Conservation (phyloP, 1,140 invertebrate species). For the Bombus cullumanus region DNA sequence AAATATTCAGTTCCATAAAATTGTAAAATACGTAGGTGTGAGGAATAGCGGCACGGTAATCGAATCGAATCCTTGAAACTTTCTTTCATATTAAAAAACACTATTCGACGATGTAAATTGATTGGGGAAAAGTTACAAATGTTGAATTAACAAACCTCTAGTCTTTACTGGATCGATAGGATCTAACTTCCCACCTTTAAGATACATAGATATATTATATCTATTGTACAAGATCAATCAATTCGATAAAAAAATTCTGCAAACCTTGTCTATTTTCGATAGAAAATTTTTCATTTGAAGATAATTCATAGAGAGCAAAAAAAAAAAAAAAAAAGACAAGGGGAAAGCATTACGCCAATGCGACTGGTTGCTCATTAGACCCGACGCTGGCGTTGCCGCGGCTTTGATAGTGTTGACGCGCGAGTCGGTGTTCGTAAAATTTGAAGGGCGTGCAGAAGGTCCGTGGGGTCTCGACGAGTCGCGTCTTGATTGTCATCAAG, state of each 20-base stretch:
- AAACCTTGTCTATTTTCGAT: neutral
- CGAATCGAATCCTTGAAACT: neutral
- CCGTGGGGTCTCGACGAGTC: conserved; percentile 65
- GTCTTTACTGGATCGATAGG: no score
- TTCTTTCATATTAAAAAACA: neutral
- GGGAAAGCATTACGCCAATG: conserved; percentile 68
- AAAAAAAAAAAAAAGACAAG: neutral
- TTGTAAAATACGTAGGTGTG: no score
- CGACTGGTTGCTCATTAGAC: conserved; percentile 76
- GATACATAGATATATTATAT: neutral
- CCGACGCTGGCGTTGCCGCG: conserved; percentile 65
- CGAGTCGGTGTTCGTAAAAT: conserved; percentile 71
- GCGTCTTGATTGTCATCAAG: conserved; percentile 78
- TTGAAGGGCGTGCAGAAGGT: conserved; percentile 73
- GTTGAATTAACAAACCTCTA: no score
- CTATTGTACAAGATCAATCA: no score
- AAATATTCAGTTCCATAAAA: no score
- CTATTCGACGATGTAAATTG: neutral
- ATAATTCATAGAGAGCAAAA: neutral
- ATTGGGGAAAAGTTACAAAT: neutral
- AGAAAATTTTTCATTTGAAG: neutral
- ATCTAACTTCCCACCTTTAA: neutral
- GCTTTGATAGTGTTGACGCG: conserved; percentile 67
- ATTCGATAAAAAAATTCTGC: neutral
- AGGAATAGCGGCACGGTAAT: neutral